A percentile compares a stretch with the other conserved stretches of the same genome.
Evolutionary conservation across 2,888 invertebrate species (phyloP).

Genomic region (Megalurothrips usitatus): DNA sequence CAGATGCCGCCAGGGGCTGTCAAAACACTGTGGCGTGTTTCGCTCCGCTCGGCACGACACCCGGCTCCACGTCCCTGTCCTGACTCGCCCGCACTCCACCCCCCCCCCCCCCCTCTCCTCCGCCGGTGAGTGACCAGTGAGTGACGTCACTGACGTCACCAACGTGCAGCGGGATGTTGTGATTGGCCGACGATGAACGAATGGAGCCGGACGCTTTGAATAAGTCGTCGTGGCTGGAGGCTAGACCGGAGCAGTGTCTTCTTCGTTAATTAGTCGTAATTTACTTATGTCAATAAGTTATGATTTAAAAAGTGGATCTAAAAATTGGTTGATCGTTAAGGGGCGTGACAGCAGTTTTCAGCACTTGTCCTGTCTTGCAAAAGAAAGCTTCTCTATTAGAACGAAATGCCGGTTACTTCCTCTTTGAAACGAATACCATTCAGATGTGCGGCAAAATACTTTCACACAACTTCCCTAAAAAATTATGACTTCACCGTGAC

Average conservation of each 20-base stretch:
- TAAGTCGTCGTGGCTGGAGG: no score
- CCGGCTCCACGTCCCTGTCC: neutral
- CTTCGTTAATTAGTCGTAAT: no score
- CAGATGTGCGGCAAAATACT: neutral
- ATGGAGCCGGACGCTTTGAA: no score
- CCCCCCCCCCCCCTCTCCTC: no score
- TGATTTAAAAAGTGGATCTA: no score
- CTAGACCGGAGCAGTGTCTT: no score
- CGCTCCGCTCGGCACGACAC: no score
- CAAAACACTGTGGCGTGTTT: no score
- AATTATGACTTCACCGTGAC: conserved; percentile 47
- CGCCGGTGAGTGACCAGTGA: no score
- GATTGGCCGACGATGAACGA: neutral
- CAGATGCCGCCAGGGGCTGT: neutral
- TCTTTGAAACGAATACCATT: neutral
- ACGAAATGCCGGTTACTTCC: neutral
- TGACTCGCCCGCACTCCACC: neutral
- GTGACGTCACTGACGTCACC: neutral
- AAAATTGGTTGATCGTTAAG: no score
- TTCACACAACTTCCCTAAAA: neutral
- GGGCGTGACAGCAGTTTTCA: neutral
- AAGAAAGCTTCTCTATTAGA: neutral
- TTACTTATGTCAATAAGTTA: no score
- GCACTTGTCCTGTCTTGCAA: neutral
- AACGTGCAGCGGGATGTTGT: neutral